These are phyloP conservation scores for Caenorhabditis imperialis DNA, from an alignment of 2,888 invertebrate genomes.

Conservation along the genomic window DNA sequence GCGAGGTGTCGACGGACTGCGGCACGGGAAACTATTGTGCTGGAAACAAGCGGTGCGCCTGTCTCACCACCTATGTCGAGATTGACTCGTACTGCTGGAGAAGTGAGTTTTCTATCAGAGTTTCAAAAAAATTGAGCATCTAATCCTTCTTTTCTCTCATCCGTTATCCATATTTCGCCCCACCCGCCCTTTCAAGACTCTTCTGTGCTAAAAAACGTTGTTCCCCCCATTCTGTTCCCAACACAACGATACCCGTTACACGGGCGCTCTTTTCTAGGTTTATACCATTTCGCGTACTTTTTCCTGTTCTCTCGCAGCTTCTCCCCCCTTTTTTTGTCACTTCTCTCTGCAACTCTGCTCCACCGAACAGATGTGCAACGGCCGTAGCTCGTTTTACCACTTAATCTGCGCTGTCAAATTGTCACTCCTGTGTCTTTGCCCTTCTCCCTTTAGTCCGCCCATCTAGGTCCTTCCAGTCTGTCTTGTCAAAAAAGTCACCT, in stretches of 20 bases:
- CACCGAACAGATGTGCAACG: background rate
- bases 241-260: constrained; percentile 34
- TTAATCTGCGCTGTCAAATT: constrained; percentile 3
- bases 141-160: constrained; percentile 15
- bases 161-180: constrained; percentile 26
- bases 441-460: constrained; percentile 18
- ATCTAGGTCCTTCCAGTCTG: constrained; percentile 34
- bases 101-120: constrained; percentile 68
- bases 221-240: constrained; percentile 4
- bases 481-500: constrained; percentile 17
- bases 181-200: constrained; percentile 5
- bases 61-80: constrained; percentile 77
- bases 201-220: too few relatives aligned
- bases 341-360: background rate
- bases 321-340: background rate
- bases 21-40: constrained; percentile 78
- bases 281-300: constrained; percentile 4
- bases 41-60: constrained; percentile 78
- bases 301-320: constrained; percentile 2
- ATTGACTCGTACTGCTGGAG: constrained; percentile 78
- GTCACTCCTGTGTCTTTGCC: background rate
- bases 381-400: too few relatives aligned
- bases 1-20: constrained; percentile 76
- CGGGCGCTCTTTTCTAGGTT: constrained; percentile 19
- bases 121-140: background rate